Base-by-base conservation (phyloP, 2,113 vertebrate species). In the Chlamydotis undulata region DNA sequence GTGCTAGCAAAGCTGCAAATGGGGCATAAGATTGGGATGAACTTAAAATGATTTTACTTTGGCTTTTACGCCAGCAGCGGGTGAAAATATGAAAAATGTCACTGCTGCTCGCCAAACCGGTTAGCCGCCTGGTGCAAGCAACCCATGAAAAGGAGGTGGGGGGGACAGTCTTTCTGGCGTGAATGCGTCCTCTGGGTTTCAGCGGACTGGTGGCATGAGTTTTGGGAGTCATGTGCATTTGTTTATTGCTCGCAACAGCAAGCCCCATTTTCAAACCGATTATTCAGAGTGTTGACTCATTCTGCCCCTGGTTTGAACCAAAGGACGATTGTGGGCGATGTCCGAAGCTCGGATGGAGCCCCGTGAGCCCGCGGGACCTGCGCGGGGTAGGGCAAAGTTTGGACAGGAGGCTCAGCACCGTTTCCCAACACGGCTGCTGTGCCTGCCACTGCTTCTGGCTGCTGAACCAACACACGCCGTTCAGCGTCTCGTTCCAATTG, bases 1-100 rank as follows among this genome's bases (percentile, higher is more conserved):
- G 41, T 0, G 26, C 50, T 22, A 26, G 35, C 6, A 29, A 28
- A 53, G 78, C 64, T 95, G 71, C 31, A 56, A 29, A 39, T 0
- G 1, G 35, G 35, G 14, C 0, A 0, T 7, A 26, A 15, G 73
- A 4, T 4, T 45, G 60, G 64, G 43, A 47, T 71, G 60, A 73
- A 67, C 50, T 35, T 47, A 5, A 86, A 77, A 84, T 24, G 10
- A 4, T 13, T 74, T 70, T 14, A 8, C 39, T 43, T 9, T 5
- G 63, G 9, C 3, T 83, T 83, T 89, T 63, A 7, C 11, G 21
- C 3, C 67, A 49, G 35, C 16, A 59, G 19, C 4, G 45, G 28
- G 47, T 67, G 63, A 84, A 70, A 76, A 45, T 2, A 16, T 31
- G 83, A 81, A 60, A 82, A 50, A 21, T 14, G 18, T 11, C 23